Percentiles rank a stretch among this genome's conserved stretches.
Evolutionary conservation across 2,113 vertebrate genomes (phyloP).

Genomic region (Panthera leo): DNA sequence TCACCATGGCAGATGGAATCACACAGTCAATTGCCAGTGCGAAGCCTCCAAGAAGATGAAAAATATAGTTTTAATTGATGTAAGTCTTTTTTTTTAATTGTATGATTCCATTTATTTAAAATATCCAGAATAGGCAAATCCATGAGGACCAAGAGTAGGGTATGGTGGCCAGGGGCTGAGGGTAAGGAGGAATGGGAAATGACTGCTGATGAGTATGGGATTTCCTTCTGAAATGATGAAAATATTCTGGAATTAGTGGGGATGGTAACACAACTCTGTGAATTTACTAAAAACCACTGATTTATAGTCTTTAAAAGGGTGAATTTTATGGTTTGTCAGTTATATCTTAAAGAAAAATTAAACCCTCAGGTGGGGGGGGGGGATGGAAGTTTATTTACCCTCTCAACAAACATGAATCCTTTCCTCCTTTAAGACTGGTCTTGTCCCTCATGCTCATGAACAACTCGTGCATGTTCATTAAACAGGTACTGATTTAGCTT

Average conservation of each 20-base stretch:
- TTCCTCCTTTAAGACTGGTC: background rate
- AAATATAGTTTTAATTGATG: slow-evolving; percentile 59
- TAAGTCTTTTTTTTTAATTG: slow-evolving; percentile 16
- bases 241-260: no score
- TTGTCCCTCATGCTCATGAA: background rate
- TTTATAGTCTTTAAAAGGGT: background rate
- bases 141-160: no score
- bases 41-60: slow-evolving; percentile 34
- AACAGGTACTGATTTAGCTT: background rate
- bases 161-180: no score
- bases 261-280: no score
- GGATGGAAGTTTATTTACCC: background rate
- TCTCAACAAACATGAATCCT: background rate
- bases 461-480: background rate
- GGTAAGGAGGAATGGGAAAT: no score
- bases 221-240: no score
- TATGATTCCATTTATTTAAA: no score
- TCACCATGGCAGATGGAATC: background rate
- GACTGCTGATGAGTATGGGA: no score
- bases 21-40: background rate
- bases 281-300: background rate
- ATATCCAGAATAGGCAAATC: no score
- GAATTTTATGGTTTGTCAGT: background rate
- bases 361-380: background rate
- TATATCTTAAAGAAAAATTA: background rate